Conservation (phyloP, 2,888 invertebrate species). For the Cynaeus angustus region DNA sequence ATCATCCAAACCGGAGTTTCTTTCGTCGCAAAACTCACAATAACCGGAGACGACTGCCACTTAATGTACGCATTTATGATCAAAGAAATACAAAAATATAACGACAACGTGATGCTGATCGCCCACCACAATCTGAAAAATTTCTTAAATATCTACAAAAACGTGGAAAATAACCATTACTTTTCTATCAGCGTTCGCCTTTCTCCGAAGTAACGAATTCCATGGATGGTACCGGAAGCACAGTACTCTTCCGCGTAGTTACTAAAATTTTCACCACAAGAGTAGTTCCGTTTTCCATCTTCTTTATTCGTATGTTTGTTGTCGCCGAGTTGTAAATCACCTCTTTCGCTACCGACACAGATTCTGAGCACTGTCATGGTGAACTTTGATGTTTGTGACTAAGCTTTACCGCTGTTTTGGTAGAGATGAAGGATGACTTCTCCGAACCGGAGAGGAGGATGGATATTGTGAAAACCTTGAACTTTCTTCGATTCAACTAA, state of each 20-base stretch:
- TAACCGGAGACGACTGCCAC: conserved; percentile 81
- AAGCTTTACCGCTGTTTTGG: too few species aligned
- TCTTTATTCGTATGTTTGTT: conserved; percentile 10
- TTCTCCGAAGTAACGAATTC: conserved; percentile 47
- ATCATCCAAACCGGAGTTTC: conserved; percentile 79
- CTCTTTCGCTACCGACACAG: conserved; percentile 20
- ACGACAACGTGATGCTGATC: conserved; percentile 62
- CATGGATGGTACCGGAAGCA: conserved; percentile 45
- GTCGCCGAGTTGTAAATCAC: conserved; percentile 18
- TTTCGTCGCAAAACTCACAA: conserved; percentile 82
- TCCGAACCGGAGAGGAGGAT: too few species aligned
- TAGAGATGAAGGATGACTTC: too few species aligned
- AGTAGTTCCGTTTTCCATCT: conserved; percentile 23
- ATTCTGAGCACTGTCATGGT: conserved; percentile 4
- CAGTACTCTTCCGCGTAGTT: conserved; percentile 46
- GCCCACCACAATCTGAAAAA: conserved; percentile 77
- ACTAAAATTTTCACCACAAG: conserved; percentile 14
- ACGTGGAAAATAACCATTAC: conserved; percentile 32
- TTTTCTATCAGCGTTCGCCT: conserved; percentile 49
- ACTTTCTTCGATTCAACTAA: too few species aligned
- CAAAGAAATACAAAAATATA: conserved; percentile 74
- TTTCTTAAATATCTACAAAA: not conserved
- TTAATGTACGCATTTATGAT: conserved; percentile 79
- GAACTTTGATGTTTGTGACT: not conserved
- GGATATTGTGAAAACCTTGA: too few species aligned